Base-by-base conservation (phyloP, 2,113 vertebrate species). In the Phaethornis superciliosus region DNA sequence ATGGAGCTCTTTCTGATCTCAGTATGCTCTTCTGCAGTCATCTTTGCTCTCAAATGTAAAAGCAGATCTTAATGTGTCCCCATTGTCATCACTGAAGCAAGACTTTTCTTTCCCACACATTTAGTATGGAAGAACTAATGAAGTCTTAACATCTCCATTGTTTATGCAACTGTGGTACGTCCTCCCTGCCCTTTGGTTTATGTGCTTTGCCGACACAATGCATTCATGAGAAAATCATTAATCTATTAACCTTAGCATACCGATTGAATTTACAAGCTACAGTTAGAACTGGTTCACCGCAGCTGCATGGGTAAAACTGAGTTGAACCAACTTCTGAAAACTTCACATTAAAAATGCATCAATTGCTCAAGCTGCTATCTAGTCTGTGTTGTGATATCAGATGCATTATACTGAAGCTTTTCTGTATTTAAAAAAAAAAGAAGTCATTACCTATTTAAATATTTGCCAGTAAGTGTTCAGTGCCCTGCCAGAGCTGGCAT, bases 201-300 rank as follows among this genome's bases (percentile, higher is more conserved):
- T 85, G 87, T 85, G 67, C 63, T 83, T 95, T 90, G 71, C 81
- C 90, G 90, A 93, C 88, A 83, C 56, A 47, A 47, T 81, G 89
- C 70, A 78, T 90, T 93, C 95, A 87, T 81, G 84, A 96, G 94
- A 96, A 97, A 96, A 96, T 94, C 92, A 91, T 93, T 93, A 94
- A 95, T 96, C 88, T 94, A 95, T 96, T 95, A 96, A 94, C 91
- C 88, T 90, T 54, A 94, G 58, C 86, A 68, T 65, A 86, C 54
- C 8, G 17, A 93, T 92, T 95, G 92, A 91, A 96, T 93, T 96
- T 95, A 95, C 85, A 94, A 94, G 58, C 75, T 87, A 44, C 55
- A 88, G 88, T 95, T 95, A 89, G 90, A 88, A 60, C 33, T 46
- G 84, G 85, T 91, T 92, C 60, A 84, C 65, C 88, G 92, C 63